Evolutionary conservation across 2,113 vertebrate species (phyloP).

Genomic region (Pelmatolapia mariae): DNA sequence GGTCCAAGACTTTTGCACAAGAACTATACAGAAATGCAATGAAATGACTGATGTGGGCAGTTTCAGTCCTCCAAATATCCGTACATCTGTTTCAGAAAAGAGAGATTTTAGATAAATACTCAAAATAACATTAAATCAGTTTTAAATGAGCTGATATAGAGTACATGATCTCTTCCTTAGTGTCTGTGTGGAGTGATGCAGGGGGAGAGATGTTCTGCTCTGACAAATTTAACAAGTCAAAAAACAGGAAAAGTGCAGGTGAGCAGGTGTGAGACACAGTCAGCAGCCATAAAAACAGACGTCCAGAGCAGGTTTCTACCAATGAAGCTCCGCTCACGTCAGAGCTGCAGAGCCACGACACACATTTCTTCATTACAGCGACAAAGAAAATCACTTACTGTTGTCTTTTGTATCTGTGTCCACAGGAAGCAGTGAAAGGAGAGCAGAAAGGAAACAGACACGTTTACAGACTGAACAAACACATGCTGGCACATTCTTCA

Average conservation of each 20-base stretch:
- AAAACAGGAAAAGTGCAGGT: not conserved
- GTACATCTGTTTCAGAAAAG: not conserved
- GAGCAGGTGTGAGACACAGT: not conserved
- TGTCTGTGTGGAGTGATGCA: not conserved
- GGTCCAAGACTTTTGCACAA: not conserved
- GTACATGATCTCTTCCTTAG: fast-evolving
- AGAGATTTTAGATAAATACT: too few relatives aligned
- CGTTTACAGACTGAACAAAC: not conserved
- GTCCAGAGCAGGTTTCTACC: not conserved
- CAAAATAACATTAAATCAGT: not conserved
- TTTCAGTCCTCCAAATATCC: not conserved
- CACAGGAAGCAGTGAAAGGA: conserved; percentile 23
- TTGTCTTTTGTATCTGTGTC: conserved; percentile 54
- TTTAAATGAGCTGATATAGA: not conserved
- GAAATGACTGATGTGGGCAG: not conserved
- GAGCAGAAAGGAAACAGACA: not conserved
- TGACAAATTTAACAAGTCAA: not conserved
- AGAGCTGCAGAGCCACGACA: not conserved
- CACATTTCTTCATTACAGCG: not conserved
- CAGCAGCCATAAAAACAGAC: not conserved
- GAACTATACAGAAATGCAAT: not conserved
- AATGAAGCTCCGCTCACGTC: not conserved
- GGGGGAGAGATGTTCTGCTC: not conserved
- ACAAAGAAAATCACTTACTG: conserved; percentile 55
- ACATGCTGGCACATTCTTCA: not conserved